These are phyloP conservation scores for Lacerta viridis DNA, from an alignment of 2,797 vertebrate species.

Conservation along the genomic window DNA sequence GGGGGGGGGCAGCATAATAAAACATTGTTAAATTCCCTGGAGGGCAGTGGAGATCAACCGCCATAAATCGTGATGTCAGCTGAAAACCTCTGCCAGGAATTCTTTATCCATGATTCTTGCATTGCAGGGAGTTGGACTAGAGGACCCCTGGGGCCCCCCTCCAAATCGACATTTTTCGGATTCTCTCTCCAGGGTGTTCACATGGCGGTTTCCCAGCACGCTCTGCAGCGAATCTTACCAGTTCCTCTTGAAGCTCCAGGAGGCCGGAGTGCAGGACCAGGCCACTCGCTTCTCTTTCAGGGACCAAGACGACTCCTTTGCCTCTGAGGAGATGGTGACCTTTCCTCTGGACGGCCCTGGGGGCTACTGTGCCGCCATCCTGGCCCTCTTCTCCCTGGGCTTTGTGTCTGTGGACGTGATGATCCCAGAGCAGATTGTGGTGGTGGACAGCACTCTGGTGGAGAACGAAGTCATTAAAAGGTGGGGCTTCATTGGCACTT, in stretches of 20 bases:
- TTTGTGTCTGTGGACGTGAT: constrained; percentile 86
- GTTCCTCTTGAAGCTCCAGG: constrained; percentile 83
- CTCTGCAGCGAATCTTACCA: constrained; percentile 88
- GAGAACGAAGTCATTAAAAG: constrained; percentile 92
- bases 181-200: constrained; percentile 85
- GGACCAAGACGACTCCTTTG: constrained; percentile 69
- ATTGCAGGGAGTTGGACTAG: no score
- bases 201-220: constrained; percentile 90
- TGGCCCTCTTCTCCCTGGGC: constrained; percentile 90
- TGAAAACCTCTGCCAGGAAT: no score
- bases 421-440: constrained; percentile 94
- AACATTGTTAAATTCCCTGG: no score
- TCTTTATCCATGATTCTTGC: no score
- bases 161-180: no score
- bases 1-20: no score
- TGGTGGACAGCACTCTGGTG: constrained; percentile 94
- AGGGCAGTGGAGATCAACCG: no score
- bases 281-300: constrained; percentile 81
- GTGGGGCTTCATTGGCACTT: constrained; percentile 69
- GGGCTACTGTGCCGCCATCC: constrained; percentile 84
- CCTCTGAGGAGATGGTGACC: constrained; percentile 80
- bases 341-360: constrained; percentile 89
- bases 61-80: no score
- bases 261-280: constrained; percentile 75
- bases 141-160: no score